A percentile compares a stretch with the other conserved stretches of the same genome.
These are phyloP conservation scores for Falco novaeseelandiae DNA, from an alignment of 2,797 vertebrate genomes.

Conservation along the genomic window DNA sequence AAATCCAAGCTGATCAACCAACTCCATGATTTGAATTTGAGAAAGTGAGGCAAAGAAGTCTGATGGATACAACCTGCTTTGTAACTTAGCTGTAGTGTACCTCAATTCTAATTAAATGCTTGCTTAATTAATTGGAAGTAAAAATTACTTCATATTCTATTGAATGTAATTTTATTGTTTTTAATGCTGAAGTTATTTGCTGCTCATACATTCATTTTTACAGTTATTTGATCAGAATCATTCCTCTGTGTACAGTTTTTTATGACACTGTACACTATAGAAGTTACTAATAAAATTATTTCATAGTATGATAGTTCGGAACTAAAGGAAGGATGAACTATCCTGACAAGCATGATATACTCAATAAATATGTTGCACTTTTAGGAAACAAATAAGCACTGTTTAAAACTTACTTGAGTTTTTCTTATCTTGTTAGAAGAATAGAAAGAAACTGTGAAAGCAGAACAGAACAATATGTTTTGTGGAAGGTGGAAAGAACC, in stretches of 20 bases:
- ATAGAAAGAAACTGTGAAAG: not conserved
- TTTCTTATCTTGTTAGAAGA: not conserved
- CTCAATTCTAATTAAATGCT: not conserved
- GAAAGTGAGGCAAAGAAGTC: not conserved
- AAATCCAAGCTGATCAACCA: not conserved
- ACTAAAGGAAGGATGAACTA: not conserved
- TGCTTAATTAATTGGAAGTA: not conserved
- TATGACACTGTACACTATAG: not conserved
- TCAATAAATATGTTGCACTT: not conserved
- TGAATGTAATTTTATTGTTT: not conserved
- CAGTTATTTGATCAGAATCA: not conserved
- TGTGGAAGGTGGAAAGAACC: not conserved
- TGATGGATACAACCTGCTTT: not conserved
- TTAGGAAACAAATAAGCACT: not conserved
- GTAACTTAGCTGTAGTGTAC: not conserved
- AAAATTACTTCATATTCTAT: not conserved
- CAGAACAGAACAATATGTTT: not conserved
- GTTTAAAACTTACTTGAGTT: not conserved
- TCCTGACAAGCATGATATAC: not conserved
- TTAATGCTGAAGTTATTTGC: not conserved
- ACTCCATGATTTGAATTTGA: not conserved
- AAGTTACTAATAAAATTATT: not conserved
- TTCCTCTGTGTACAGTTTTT: not conserved
- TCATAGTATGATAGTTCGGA: not conserved
- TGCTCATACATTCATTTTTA: not conserved